Percentiles rank a stretch among this genome's conserved stretches.
phyloP scores from a whole-genome alignment of 1,140 invertebrate species.

The Pseudomyrmex pallidus region DNA sequence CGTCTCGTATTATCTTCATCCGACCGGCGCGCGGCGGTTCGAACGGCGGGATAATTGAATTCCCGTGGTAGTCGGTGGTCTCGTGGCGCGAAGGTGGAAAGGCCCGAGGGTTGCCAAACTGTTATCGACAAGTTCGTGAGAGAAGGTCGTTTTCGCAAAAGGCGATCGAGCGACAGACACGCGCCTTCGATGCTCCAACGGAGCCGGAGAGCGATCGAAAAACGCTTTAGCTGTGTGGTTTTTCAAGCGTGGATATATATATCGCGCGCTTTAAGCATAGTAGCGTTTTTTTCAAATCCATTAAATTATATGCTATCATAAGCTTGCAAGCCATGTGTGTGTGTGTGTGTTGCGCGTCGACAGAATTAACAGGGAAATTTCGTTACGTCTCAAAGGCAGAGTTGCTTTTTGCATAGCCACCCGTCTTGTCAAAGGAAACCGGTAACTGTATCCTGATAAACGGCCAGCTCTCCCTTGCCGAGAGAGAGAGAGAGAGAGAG shows the following conservation, averaged over 20 bases:
- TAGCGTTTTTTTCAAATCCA: background rate
- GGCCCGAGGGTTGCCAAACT: slow-evolving; percentile 72
- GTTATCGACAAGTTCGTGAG: slow-evolving; percentile 77
- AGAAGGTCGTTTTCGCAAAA: slow-evolving; percentile 60
- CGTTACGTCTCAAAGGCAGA: background rate
- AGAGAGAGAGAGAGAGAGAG: background rate
- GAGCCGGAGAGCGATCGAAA: slow-evolving; percentile 23
- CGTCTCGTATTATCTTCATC: slow-evolving; percentile 70
- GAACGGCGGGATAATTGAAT: slow-evolving; percentile 77
- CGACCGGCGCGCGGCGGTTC: slow-evolving; percentile 59
- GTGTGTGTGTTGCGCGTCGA: background rate
- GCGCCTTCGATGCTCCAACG: background rate
- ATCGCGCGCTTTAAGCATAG: background rate
- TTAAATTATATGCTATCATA: slow-evolving; percentile 8
- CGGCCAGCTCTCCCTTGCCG: background rate
- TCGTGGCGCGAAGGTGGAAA: slow-evolving; percentile 71
- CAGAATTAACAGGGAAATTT: slow-evolving; percentile 16
- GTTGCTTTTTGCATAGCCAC: background rate
- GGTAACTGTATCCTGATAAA: slow-evolving; percentile 13
- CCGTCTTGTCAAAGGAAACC: slow-evolving; percentile 10
- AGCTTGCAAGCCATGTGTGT: background rate
- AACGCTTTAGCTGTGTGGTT: background rate
- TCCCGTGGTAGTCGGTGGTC: slow-evolving; percentile 64
- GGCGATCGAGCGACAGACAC: background rate
- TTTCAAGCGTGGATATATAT: background rate